Evolutionary conservation across 1,140 invertebrate species (phyloP).

Genomic region (Harpegnathos saltator): DNA sequence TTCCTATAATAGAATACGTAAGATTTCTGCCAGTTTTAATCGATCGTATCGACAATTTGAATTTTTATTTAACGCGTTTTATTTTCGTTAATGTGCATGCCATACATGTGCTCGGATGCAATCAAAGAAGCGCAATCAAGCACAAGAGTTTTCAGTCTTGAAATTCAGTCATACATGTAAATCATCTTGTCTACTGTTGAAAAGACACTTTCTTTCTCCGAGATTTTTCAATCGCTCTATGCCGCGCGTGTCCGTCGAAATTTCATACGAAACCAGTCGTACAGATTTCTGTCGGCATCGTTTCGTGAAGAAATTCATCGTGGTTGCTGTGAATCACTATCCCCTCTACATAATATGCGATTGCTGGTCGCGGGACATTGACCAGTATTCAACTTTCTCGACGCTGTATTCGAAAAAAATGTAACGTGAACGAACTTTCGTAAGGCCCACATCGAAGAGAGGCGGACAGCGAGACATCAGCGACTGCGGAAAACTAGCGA

Average conservation of each 20-base stretch:
- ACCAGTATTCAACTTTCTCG: conserved; percentile 51
- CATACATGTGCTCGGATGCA: too few relatives aligned
- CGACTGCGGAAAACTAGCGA: not conserved
- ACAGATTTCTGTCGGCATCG: conserved; percentile 32
- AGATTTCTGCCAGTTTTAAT: too few relatives aligned
- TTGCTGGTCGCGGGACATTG: conserved; percentile 39
- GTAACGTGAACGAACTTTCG: conserved; percentile 50
- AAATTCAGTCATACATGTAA: too few relatives aligned
- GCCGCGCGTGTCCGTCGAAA: not conserved
- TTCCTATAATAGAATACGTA: too few relatives aligned
- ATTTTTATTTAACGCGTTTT: too few relatives aligned
- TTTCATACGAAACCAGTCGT: conserved; percentile 17
- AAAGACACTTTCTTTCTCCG: too few relatives aligned
- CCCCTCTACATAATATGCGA: conserved; percentile 44
- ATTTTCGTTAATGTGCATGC: too few relatives aligned
- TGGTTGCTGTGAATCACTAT: conserved; percentile 22
- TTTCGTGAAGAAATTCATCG: conserved; percentile 40
- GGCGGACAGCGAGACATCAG: too few relatives aligned
- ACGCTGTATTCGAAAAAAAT: conserved; percentile 28
- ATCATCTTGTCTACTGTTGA: too few relatives aligned
- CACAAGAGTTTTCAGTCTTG: too few relatives aligned
- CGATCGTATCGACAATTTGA: too few relatives aligned
- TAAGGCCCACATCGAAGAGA: conserved; percentile 23
- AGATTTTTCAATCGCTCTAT: not conserved
- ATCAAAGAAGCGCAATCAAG: too few relatives aligned